Evolutionary conservation across 2,888 invertebrate genomes (phyloP).

Genomic region (Chydorus sphaericus): DNA sequence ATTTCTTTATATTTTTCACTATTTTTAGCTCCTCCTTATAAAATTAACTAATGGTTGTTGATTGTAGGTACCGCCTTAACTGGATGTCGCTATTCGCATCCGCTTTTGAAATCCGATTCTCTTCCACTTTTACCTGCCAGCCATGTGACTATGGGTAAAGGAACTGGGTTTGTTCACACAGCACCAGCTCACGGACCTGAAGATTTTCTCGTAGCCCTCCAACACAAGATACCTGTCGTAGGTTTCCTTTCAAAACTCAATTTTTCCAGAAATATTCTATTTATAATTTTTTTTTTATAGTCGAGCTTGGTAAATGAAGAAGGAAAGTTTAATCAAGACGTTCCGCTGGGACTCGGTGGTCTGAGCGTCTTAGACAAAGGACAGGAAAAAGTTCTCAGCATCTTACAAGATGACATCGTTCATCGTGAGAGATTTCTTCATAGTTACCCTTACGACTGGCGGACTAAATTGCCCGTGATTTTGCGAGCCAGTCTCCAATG

Average conservation of each 20-base stretch:
- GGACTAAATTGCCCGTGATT: slow-evolving; percentile 86
- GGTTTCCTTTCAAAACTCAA: no score
- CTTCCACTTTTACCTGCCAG: slow-evolving; percentile 53
- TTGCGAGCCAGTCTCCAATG: slow-evolving; percentile 86
- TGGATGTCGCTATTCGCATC: slow-evolving; percentile 51
- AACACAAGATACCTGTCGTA: slow-evolving; percentile 51
- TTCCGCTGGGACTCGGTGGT: slow-evolving; percentile 44
- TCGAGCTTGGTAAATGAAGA: slow-evolving; percentile 66
- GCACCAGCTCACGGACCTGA: slow-evolving; percentile 96
- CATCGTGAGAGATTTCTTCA: slow-evolving; percentile 50
- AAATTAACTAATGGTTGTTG: not conserved
- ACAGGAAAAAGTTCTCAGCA: slow-evolving; percentile 42
- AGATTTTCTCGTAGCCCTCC: slow-evolving; percentile 69
- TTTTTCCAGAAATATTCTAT: not conserved
- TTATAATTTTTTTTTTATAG: slow-evolving; percentile 31
- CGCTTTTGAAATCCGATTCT: slow-evolving; percentile 34
- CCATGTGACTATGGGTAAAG: slow-evolving; percentile 68
- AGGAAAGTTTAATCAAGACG: slow-evolving; percentile 51
- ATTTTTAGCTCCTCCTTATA: slow-evolving; percentile 12
- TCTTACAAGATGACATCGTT: slow-evolving; percentile 43
- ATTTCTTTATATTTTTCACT: not conserved
- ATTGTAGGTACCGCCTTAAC: slow-evolving; percentile 36
- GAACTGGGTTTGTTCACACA: slow-evolving; percentile 92
- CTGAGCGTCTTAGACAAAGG: slow-evolving; percentile 57
- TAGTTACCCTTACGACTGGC: slow-evolving; percentile 96